phyloP scores from a whole-genome alignment of 2,888 invertebrate genomes.

The Nudaria mundana region DNA sequence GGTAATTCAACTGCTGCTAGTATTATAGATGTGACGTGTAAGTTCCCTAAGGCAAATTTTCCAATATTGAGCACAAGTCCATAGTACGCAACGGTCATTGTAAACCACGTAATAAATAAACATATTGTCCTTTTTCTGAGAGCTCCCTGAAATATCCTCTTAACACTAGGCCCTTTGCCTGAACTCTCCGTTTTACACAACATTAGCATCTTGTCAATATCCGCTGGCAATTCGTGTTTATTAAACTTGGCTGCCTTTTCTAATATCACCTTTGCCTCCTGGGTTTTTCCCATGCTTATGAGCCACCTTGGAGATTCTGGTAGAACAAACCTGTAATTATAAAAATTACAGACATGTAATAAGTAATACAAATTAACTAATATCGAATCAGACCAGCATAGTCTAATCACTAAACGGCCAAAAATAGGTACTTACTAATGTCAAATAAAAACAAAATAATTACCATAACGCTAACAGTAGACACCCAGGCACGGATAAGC shows the following conservation, averaged over 20 bases:
- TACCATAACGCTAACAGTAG: constrained; percentile 85
- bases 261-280: constrained; percentile 84
- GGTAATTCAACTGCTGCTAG: constrained; percentile 89
- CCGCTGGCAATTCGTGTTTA: constrained; percentile 82
- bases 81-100: constrained; percentile 89
- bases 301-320: constrained; percentile 92
- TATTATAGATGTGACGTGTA: constrained; percentile 87
- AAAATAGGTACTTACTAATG: too few species aligned
- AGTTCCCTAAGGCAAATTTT: constrained; percentile 87
- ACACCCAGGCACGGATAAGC: constrained; percentile 87
- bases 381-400: neutral
- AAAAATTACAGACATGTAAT: neutral
- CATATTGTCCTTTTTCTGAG: constrained; percentile 86
- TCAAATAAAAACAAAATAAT: too few species aligned
- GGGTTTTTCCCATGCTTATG: constrained; percentile 85
- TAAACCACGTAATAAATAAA: constrained; percentile 88
- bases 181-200: constrained; percentile 67
- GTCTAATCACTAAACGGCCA: too few species aligned
- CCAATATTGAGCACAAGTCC: constrained; percentile 87
- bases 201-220: constrained; percentile 85
- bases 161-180: constrained; percentile 77
- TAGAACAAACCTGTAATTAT: constrained; percentile 83
- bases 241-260: constrained; percentile 85
- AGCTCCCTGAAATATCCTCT: constrained; percentile 84
- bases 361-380: neutral